Base-by-base conservation (phyloP, 2,797 vertebrate species). In the Myotis findleyi region DNA sequence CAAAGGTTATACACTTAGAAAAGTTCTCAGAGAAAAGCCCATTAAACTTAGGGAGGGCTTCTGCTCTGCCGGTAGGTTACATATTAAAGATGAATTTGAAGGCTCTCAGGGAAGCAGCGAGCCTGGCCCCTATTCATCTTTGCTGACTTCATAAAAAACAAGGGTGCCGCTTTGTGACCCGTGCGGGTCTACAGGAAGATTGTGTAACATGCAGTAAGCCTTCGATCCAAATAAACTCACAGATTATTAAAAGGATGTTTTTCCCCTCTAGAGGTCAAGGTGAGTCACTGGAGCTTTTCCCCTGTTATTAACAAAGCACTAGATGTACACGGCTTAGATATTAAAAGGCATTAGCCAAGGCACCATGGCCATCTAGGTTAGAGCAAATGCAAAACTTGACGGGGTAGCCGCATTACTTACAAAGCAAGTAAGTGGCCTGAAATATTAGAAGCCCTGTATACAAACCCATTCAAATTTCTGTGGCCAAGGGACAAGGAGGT, bases 241-340 rank as follows among this genome's bases (percentile, higher is more conserved):
- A 93, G 96, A 97, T 97, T 97, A 97, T 97, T 97, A 97, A 96
- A 97, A 97, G 96, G 95, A 96, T 97, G 96, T 91, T 97, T 97
- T 91, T 92, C 53, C 51, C 95, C 91, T 94, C 73, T 89, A 0
- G 47, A 95, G 97, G 97, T 97, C 95, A 97, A 97, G 97, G 96
- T 96, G 92, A 96, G 96, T 95, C 96, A 95, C 92, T 2, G 6
- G 91, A 96, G 95, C 94, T 95, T 92, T 96, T 89, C 95, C 92
- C 95, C 95, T 95, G 96, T 96, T 97, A 97, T 97, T 97, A 97
- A 97, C 95, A 96, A 96, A 97, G 95, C 69, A 79, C 95, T 94
- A 84, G 93, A 97, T 95, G 89, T 97, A 95, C 93, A 95, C 91
- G 91, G 71, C 96, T 97, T 93, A 95, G 96, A 97, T 97, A 97